Conservation (phyloP, 2,797 vertebrate genomes). For the Brachyrhaphis roseni region DNA sequence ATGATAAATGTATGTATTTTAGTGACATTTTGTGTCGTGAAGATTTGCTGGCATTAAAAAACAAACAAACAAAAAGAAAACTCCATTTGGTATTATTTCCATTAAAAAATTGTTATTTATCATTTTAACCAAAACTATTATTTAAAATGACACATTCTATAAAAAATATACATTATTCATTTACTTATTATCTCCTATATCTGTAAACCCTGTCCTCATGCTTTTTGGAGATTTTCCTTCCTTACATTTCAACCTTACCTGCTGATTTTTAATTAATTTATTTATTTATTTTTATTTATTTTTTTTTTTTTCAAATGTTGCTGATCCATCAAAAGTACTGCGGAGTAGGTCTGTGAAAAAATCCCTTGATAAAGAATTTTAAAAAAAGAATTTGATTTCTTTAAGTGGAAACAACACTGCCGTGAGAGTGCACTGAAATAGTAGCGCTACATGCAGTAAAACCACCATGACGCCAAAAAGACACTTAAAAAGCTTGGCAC, state of each 20-base stretch:
- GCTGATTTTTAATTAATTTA: neutral
- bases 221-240: neutral
- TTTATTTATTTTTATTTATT: neutral
- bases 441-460: slow-evolving; percentile 10
- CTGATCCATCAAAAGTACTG: neutral
- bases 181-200: neutral
- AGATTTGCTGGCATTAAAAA: neutral
- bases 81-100: neutral
- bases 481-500: slow-evolving; percentile 8
- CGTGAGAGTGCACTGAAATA: slow-evolving; percentile 14
- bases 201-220: fast-evolving
- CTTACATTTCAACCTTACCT: neutral
- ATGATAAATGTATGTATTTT: too few relatives aligned
- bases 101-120: neutral
- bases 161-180: neutral
- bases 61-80: too few relatives aligned
- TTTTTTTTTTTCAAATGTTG: neutral
- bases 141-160: neutral
- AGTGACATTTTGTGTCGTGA: neutral
- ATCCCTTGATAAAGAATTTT: neutral
- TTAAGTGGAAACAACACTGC: slow-evolving; percentile 13
- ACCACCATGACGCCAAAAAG: slow-evolving; percentile 20
- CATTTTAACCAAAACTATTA: neutral
- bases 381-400: neutral
- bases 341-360: neutral